A percentile compares a stretch with the other conserved stretches of the same genome.
Evolutionary conservation across 2,113 vertebrate species (phyloP).

Genomic region (Megaceryle torquata): DNA sequence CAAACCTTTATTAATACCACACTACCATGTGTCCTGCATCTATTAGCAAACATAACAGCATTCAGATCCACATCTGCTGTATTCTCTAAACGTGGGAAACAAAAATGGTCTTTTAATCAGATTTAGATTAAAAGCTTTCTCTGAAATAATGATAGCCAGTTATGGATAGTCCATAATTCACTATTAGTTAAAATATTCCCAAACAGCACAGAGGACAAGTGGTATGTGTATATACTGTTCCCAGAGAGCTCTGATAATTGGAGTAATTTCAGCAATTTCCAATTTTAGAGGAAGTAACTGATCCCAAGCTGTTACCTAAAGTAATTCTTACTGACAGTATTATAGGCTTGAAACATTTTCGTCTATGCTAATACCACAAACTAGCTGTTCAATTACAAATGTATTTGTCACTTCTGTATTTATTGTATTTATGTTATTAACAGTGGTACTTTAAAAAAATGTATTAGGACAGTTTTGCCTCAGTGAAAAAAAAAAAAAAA

Average conservation of each 20-base stretch:
- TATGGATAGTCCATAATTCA: background rate
- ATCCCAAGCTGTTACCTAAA: conserved; percentile 9
- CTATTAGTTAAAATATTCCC: background rate
- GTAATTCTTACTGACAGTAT: conserved; percentile 8
- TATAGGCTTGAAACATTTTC: background rate
- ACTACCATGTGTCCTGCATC: background rate
- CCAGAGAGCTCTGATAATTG: background rate
- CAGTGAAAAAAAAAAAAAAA: background rate
- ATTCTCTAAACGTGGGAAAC: conserved; percentile 12
- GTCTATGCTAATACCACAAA: background rate
- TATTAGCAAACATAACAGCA: background rate
- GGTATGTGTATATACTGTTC: background rate
- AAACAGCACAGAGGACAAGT: background rate
- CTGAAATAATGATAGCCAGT: background rate
- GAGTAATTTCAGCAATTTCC: conserved; percentile 16
- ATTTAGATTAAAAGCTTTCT: conserved; percentile 11
- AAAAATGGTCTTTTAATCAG: background rate
- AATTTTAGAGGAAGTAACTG: conserved; percentile 9
- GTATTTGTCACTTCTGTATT: background rate
- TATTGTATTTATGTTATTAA: conserved; percentile 1
- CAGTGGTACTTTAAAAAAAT: background rate
- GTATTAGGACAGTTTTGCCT: background rate
- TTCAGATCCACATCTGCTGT: conserved; percentile 32
- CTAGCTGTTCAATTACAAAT: background rate
- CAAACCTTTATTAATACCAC: conserved; percentile 30